These are phyloP conservation scores for Nycticorax nycticorax DNA, from an alignment of 2,113 vertebrate species.

Conservation along the genomic window DNA sequence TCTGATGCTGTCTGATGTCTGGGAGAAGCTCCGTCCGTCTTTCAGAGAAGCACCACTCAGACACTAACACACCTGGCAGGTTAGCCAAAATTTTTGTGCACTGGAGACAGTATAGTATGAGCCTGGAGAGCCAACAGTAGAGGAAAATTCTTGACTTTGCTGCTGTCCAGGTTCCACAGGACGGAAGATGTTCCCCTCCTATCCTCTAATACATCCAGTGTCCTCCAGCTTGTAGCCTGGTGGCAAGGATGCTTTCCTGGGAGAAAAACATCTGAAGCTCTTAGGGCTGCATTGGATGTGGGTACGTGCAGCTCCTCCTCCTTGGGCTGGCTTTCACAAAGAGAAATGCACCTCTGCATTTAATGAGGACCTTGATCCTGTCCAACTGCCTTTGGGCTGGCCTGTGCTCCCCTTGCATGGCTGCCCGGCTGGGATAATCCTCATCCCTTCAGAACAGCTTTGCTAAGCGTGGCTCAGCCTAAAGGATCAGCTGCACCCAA, in stretches of 20 bases:
- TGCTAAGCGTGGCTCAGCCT: neutral
- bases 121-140: neutral
- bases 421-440: fast-evolving
- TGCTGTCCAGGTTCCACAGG: neutral
- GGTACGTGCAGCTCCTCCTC: fast-evolving
- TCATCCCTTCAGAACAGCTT: neutral
- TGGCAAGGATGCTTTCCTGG: neutral
- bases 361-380: neutral
- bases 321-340: neutral
- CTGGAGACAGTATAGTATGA: neutral
- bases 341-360: neutral
- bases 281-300: neutral
- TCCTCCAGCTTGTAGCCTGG: neutral
- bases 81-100: neutral
- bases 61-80: neutral
- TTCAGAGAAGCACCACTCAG: neutral
- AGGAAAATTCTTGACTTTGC: neutral
- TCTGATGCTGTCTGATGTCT: neutral
- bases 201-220: neutral
- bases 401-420: fast-evolving
- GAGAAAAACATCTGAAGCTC: neutral
- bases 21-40: neutral
- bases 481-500: neutral
- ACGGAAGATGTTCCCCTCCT: neutral
- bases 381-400: fast-evolving